These are phyloP conservation scores for Montipora cactus DNA, from an alignment of 64 coral and sea anemone genomes.

Conservation along the genomic window DNA sequence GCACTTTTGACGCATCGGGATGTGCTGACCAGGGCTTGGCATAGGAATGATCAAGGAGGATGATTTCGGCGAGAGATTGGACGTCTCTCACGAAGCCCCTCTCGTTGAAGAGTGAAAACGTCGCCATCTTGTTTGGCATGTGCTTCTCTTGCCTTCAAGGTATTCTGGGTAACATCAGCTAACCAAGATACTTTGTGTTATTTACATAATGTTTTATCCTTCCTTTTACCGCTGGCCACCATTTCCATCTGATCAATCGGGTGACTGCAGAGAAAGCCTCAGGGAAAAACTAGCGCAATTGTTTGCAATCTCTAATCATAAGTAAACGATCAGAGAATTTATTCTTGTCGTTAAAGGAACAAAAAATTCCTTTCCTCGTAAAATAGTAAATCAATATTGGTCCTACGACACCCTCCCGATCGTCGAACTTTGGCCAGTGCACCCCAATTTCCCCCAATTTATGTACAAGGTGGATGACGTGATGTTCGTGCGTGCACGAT, in stretches of 20 bases:
- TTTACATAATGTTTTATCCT: not conserved
- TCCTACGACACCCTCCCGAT: not conserved
- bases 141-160: not conserved
- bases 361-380: not conserved
- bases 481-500: not conserved
- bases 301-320: no score
- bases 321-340: no score
- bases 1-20: constrained; percentile 84
- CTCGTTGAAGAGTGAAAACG: constrained; percentile 29
- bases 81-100: constrained; percentile 74
- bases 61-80: constrained; percentile 87
- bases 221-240: not conserved
- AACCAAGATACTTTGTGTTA: not conserved
- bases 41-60: constrained; percentile 91
- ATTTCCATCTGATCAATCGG: not conserved
- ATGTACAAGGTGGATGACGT: not conserved
- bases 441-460: not conserved
- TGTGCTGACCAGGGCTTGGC: constrained; percentile 98
- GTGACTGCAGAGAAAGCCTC: not conserved
- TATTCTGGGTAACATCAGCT: not conserved
- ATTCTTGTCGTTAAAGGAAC: no score
- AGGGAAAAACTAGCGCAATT: no score
- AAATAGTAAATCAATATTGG: not conserved
- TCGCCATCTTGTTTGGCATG: constrained; percentile 59
- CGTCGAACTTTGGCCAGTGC: constrained; percentile 5